Evolutionary conservation across 2,888 invertebrate species (phyloP), one percentile per base, ranked within the genome.

Genomic region (Caenorhabditis zanzibari): DNA sequence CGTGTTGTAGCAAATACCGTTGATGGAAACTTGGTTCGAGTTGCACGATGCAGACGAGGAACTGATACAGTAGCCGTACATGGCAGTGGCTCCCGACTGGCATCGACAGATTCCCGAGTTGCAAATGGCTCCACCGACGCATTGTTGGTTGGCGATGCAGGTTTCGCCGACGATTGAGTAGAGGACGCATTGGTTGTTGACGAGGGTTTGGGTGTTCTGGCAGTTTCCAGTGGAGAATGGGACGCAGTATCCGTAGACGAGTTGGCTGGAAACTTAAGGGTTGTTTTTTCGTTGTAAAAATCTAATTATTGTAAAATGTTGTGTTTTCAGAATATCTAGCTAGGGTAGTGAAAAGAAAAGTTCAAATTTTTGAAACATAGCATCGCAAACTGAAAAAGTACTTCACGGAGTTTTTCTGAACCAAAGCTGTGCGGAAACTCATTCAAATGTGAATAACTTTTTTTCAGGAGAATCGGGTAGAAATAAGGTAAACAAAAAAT

Each of bases 161-260:
- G 74, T 44, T 32, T 82, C 83, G 1, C 85, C 85, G 58, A 85
- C 79, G 32, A 85, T 82, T 19, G 86, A 83, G 54, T 74, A 85
- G 7, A 80, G 68, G 6, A 76, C 64, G 44, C 87, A 87, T 52
- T 84, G 83, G 22, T 79, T 79, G 71, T 86, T 86, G 71, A 84
- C 41, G 4, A 84, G 64, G 3, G 82, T 82, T 59, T 81, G 81
- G 4, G 76, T 80, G 26, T 79, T 72, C 22, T 64, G 44, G 38
- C 72, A 80, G 49, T 72, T 82, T 52, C 81, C 84, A 10, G 64
- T 52, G 5, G 74, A 69, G 56, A 63, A 72, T 14, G 87, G 72
- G 12, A 86, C 79, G 59, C 86, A 86, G 61, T 85, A 87, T 7
- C 85, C 85, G 44, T 86, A 83, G 14, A 87, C 75, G 4, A 79